These are phyloP conservation scores for Bombus cullumanus DNA, from an alignment of 1,140 invertebrate species.

Conservation along the genomic window DNA sequence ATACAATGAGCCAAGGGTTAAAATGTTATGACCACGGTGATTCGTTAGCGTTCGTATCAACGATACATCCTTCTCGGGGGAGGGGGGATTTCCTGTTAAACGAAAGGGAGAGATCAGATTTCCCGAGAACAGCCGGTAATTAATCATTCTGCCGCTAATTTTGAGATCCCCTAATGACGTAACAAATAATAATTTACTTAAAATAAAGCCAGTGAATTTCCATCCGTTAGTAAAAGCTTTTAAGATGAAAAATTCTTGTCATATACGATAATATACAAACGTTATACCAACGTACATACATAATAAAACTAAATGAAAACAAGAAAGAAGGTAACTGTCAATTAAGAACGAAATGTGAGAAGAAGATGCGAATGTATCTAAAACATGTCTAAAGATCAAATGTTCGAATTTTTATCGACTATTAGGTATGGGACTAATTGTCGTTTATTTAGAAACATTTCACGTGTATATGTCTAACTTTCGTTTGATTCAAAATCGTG, in stretches of 20 bases:
- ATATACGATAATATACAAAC: not conserved
- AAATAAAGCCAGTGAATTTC: not conserved
- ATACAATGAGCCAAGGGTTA: not conserved
- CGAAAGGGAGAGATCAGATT: not conserved
- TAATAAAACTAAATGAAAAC: not conserved
- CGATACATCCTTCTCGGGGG: not conserved
- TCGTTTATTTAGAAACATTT: too few relatives aligned
- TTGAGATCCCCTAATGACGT: not conserved
- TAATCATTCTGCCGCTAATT: not conserved
- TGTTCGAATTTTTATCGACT: not conserved
- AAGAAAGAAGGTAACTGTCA: not conserved
- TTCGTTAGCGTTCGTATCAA: not conserved
- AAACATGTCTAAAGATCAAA: not conserved
- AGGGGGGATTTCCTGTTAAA: not conserved
- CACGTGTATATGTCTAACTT: too few relatives aligned
- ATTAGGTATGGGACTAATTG: too few relatives aligned
- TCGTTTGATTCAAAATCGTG: too few relatives aligned
- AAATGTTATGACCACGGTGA: not conserved
- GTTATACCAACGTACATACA: not conserved
- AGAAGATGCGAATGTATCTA: not conserved
- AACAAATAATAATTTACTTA: not conserved
- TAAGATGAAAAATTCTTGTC: not conserved
- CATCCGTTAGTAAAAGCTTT: not conserved
- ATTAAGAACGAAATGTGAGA: not conserved
- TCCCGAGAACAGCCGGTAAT: not conserved